phyloP scores from a whole-genome alignment of 2,797 vertebrate species.

The Sarcoramphus papa region DNA sequence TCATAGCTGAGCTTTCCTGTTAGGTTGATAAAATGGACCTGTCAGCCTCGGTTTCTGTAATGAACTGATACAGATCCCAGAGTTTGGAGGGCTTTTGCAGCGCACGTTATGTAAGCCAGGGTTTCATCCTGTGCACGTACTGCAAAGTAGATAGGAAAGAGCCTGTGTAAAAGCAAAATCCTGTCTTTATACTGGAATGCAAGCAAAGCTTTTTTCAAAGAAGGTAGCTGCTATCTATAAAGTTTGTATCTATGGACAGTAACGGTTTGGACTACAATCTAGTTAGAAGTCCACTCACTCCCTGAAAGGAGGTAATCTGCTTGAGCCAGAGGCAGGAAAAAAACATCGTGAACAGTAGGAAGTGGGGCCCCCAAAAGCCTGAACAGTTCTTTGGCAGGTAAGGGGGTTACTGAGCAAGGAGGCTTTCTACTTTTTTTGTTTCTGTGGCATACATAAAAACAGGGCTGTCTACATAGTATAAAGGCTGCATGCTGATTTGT shows the following conservation, averaged over 20 bases:
- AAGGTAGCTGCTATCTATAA: neutral
- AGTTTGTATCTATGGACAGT: neutral
- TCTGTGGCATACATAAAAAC: neutral
- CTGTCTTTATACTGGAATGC: neutral
- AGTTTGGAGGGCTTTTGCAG: neutral
- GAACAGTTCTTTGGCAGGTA: neutral
- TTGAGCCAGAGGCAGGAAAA: neutral
- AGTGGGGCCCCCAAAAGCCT: neutral
- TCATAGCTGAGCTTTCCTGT: neutral
- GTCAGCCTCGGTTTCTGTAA: neutral
- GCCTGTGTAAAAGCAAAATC: neutral
- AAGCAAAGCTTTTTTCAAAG: neutral
- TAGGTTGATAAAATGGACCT: neutral
- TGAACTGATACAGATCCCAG: neutral
- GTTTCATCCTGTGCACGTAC: neutral
- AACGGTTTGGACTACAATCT: neutral
- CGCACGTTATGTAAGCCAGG: neutral
- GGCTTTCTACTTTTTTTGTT: neutral
- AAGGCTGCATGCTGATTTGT: neutral
- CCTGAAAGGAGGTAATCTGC: neutral
- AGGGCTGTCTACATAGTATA: neutral
- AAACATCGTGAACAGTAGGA: neutral
- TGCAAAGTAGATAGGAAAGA: neutral
- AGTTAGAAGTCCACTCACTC: neutral
- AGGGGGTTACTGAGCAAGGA: neutral